phyloP scores from a whole-genome alignment of 2,888 invertebrate genomes.

The Scrobipalpa atriplicella region DNA sequence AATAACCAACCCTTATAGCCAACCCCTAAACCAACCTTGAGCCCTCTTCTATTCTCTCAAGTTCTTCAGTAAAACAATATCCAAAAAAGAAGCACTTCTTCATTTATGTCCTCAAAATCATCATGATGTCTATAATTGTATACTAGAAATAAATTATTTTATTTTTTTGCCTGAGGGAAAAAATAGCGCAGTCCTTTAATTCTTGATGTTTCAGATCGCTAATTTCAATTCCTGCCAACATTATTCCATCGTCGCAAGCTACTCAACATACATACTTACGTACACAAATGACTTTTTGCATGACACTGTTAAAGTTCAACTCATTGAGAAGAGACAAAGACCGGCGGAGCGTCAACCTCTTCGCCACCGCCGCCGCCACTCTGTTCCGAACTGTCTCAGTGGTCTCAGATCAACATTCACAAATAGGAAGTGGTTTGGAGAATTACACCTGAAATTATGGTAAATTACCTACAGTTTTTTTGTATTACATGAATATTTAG shows the following conservation, averaged over 20 bases:
- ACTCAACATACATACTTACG: not conserved
- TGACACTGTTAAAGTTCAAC: conserved; percentile 20
- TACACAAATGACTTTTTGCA: conserved; percentile 15
- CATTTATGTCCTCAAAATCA: too few relatives aligned
- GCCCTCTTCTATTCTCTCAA: too few relatives aligned
- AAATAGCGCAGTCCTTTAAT: too few relatives aligned
- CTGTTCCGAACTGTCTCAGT: not conserved
- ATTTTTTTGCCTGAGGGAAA: too few relatives aligned
- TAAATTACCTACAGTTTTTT: not conserved
- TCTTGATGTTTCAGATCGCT: not conserved
- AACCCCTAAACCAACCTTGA: too few relatives aligned
- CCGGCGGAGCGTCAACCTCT: conserved; percentile 25
- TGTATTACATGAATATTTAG: too few relatives aligned
- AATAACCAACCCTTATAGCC: too few relatives aligned
- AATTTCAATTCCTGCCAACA: not conserved
- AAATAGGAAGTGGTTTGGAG: conserved; percentile 8
- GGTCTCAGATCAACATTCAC: not conserved
- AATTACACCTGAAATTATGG: not conserved
- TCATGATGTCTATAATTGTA: too few relatives aligned
- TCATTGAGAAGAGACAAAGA: conserved; percentile 22
- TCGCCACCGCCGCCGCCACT: not conserved
- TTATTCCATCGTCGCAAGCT: not conserved
- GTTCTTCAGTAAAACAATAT: too few relatives aligned
- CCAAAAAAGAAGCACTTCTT: too few relatives aligned
- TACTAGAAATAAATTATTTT: too few relatives aligned